Base-by-base conservation (phyloP, 1,140 invertebrate genomes). In the Zelostemma sp. region DNA sequence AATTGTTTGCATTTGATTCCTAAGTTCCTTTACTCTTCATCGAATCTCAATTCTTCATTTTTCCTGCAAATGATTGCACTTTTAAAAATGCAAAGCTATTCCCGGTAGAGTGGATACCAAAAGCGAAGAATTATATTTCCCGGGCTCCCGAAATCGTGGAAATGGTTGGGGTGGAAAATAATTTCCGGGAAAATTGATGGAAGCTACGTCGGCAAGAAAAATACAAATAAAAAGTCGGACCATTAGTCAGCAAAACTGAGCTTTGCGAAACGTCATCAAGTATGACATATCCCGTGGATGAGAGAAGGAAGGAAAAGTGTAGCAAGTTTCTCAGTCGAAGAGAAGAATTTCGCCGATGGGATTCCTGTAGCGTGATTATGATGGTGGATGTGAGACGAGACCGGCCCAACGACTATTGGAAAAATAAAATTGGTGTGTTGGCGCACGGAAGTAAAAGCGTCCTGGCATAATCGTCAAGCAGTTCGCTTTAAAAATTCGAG, bases 211-310 rank as follows among this genome's bases (percentile, higher is more conserved):
- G 12, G 12, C 1, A 43, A 16, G n/a, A 57, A 57, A 47, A 46
- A 21, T 46, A 60, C 9, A 43, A 60, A 65, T 61, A 67, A 73
- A 60, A 72, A 64, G 59, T 70, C 59, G 63, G 62, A 72, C 68
- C 73, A 73, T 77, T 80, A 77, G 75, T 80, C 77, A 80, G 76
- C 77, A 64, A 58, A 78, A 72, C 54, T 68, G 63, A 68, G 43
- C 71, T 62, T 19, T 53, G 45, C 47, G 46, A 72, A 78, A 68
- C 61, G 69, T 77, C 73, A 74, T 73, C 69, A 53, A 73, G 50
- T 73, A 70, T 73, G 66, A 71, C 46, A 58, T 62, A 62, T 62
- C 41, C 47, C 43, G 55, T 55, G 33, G 53, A 62, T 72, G 60
- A 59, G 47, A 58, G 40, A 25, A n/a, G 41, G 21, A 43, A 43